Conservation (phyloP, 2,113 vertebrate genomes). For the Ia io region DNA sequence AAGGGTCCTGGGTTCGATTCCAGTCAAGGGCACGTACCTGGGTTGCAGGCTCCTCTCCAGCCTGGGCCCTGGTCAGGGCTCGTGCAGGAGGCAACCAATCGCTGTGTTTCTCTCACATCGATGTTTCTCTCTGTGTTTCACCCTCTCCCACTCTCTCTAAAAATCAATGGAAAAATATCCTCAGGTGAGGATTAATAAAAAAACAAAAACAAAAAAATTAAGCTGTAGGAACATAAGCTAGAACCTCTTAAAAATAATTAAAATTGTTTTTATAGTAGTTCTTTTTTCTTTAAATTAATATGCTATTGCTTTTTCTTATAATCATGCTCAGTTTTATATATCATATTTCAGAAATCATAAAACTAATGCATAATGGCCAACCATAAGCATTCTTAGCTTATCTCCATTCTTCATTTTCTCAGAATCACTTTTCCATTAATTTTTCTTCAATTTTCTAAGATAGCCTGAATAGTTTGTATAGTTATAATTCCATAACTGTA, state of each 20-base stretch:
- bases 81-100: too few relatives aligned
- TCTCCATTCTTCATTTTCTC: not conserved
- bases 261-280: not conserved
- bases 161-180: too few relatives aligned
- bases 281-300: not conserved
- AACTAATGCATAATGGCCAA: not conserved
- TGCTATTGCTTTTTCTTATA: not conserved
- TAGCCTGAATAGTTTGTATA: not conserved
- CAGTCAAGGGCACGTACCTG: too few relatives aligned
- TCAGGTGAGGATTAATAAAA: too few relatives aligned
- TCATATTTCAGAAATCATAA: not conserved
- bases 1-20: too few relatives aligned
- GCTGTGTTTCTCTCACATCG: too few relatives aligned
- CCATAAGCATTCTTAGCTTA: not conserved
- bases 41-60: too few relatives aligned
- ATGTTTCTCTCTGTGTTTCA: too few relatives aligned
- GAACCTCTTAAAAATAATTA: constrained; percentile 19
- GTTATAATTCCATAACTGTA: not conserved
- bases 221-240: not conserved
- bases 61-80: too few relatives aligned
- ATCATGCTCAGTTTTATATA: not conserved
- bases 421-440: not conserved
- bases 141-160: too few relatives aligned
- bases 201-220: too few relatives aligned
- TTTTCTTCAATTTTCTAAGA: not conserved